Evolutionary conservation across 2,888 invertebrate genomes (phyloP), one percentile per base, ranked within the genome.

Genomic region (Hypercompe scribonia): DNA sequence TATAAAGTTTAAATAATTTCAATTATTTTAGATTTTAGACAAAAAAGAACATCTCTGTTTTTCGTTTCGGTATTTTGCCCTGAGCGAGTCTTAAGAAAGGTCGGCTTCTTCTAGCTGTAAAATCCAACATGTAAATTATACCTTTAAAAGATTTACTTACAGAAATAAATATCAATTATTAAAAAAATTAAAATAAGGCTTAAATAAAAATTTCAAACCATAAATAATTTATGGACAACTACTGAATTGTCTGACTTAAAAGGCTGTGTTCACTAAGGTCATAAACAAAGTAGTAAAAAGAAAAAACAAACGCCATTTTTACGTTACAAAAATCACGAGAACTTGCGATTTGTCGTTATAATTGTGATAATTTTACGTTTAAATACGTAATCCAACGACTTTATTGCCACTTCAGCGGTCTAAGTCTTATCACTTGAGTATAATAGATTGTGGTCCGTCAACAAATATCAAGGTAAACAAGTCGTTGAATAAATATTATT

Each of bases 381-480:
- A 64, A 18, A 21, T 46, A n/a, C 36, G 42, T 65, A 42, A 65
- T 72, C 70, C 70, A 24, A 58, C 28, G 33, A 63, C 63, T 21
- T 21, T 54, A 70, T 75, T 61, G 2, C 28, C 54, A 10, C 34
- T 67, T 68, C 73, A 65, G n/a, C 50, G 54, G 69, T 74, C 67
- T 15, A 33, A 65, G 66, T 54, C 58, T 50, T 73, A 36, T 71
- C 63, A 75, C 69, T 61, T 39, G 34, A 67, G 18, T 65, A 42
- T 69, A 70, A 33, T 72, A 72, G 39, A 28, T 71, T 39, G 33
- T 54, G 34, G 73, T 34, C 24, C 34, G 70, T 75, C 64, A 84
- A 74, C 65, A 72, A 61, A 61, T 68, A 75, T 78, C 90, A 90
- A 91, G 91, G 92, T 91, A 91, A 91, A 90, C 89, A 89, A 91